A percentile compares a stretch with the other conserved stretches of the same genome.
Conservation (phyloP, 2,797 vertebrate genomes). For the Urosaurus nigricauda region DNA sequence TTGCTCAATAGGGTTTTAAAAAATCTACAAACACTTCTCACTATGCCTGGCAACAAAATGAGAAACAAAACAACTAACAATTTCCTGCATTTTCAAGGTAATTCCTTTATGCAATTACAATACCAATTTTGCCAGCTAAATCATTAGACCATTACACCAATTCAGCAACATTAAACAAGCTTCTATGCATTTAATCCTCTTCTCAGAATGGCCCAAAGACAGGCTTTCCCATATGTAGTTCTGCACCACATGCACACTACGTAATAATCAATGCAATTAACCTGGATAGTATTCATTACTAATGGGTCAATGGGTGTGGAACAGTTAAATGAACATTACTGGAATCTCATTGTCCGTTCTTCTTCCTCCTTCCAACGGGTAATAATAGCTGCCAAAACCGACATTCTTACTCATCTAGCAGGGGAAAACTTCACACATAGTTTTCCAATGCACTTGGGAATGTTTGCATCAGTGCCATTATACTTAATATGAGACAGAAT, state of each 20-base stretch:
- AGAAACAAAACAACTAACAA: too few species aligned
- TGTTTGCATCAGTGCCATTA: constrained; percentile 9
- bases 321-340: not conserved
- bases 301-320: not conserved
- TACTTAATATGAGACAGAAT: constrained; percentile 2
- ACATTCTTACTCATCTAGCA: not conserved
- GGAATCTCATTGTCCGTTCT: not conserved
- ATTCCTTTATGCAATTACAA: too few species aligned
- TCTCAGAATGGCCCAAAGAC: not conserved
- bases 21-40: too few species aligned
- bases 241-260: not conserved
- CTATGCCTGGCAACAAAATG: too few species aligned
- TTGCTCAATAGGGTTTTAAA: too few species aligned
- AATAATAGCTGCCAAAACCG: constrained; percentile 8
- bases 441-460: constrained; percentile 4
- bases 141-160: not conserved
- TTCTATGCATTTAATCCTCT: not conserved
- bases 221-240: not conserved
- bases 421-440: not conserved
- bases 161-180: not conserved
- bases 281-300: not conserved
- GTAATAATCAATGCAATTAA: not conserved
- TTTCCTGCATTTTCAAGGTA: too few species aligned
- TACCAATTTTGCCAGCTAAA: not conserved
- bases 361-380: not conserved